Percentiles rank a stretch among this genome's conserved stretches.
Evolutionary conservation across 2,113 vertebrate genomes (phyloP).

Genomic region (Prochilodus magdalenae): DNA sequence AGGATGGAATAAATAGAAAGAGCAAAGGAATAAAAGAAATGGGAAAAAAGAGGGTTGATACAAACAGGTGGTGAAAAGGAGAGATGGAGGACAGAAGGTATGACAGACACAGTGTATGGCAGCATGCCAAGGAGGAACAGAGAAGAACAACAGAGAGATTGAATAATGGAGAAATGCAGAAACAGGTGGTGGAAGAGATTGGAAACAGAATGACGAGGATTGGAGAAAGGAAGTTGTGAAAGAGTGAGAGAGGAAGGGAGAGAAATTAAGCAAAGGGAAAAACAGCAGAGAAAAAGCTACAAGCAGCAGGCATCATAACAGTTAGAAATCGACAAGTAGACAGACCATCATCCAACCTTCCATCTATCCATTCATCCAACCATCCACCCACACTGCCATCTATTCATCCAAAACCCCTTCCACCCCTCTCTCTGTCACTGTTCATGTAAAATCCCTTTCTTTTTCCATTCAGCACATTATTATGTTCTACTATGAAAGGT

Average conservation of each 20-base stretch:
- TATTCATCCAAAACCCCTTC: conserved; percentile 12
- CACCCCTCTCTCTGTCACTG: conserved; percentile 14
- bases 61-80: neutral
- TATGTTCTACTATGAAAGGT: conserved; percentile 39
- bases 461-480: conserved; percentile 26
- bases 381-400: conserved; percentile 14
- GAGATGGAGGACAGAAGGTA: neutral
- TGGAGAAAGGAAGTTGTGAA: neutral
- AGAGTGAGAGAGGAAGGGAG: neutral
- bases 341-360: neutral
- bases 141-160: neutral
- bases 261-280: conserved; percentile 13
- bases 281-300: conserved; percentile 6
- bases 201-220: neutral
- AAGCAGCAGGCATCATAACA: conserved; percentile 22
- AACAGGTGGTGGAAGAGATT: conserved; percentile 26
- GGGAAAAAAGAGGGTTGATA: neutral
- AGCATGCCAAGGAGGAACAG: neutral
- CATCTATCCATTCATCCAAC: conserved; percentile 12
- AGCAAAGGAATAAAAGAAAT: neutral
- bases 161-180: neutral
- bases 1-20: neutral
- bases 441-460: neutral
- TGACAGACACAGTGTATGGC: neutral
- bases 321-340: conserved; percentile 16